Evolutionary conservation across 2,797 vertebrate genomes (phyloP).

Genomic region (Anabacerthia variegaticeps): DNA sequence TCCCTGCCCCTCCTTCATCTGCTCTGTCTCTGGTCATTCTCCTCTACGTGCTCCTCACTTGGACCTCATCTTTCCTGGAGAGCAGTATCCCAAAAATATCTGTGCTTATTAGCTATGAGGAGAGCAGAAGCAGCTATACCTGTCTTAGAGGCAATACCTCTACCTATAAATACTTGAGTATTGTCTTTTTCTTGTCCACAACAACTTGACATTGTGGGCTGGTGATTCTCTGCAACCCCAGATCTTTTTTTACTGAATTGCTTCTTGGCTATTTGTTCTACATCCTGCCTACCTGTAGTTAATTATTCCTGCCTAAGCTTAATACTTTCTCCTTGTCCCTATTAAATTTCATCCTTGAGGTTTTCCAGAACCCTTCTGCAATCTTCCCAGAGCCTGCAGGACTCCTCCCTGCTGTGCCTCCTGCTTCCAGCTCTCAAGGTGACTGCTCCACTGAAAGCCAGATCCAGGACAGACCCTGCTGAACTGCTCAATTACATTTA

Average conservation of each 20-base stretch:
- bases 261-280: conserved; percentile 32
- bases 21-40: neutral
- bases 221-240: neutral
- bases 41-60: neutral
- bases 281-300: conserved; percentile 46
- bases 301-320: conserved; percentile 70
- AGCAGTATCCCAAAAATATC: neutral
- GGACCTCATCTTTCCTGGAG: neutral
- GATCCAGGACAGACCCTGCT: neutral
- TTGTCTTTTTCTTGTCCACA: neutral
- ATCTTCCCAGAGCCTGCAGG: neutral
- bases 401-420: neutral
- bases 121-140: neutral
- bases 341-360: conserved; percentile 59
- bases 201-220: conserved; percentile 20
- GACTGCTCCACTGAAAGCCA: neutral
- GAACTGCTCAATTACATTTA: neutral
- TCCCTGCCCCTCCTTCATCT: neutral
- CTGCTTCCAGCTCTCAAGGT: neutral
- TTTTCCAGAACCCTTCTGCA: conserved; percentile 20
- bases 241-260: conserved; percentile 52
- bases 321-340: conserved; percentile 45
- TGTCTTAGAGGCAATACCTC: neutral
- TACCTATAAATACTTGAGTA: neutral
- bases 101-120: neutral